These are phyloP conservation scores for Colius striatus DNA, from an alignment of 2,113 vertebrate species.

Conservation along the genomic window DNA sequence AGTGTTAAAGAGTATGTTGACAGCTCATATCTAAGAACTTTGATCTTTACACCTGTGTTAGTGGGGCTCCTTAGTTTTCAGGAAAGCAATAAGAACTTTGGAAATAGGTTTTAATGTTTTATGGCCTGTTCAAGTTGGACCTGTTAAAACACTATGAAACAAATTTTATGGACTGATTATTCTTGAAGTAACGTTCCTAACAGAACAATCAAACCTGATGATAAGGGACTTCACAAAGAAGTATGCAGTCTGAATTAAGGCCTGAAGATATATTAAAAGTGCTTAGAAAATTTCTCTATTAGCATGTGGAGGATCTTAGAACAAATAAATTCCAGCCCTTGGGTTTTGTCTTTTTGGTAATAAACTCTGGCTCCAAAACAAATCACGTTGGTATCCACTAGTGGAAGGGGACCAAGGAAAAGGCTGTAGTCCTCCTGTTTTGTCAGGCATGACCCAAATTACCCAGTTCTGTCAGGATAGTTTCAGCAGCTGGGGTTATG, in stretches of 20 bases:
- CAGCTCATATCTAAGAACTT: background rate
- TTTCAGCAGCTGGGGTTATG: background rate
- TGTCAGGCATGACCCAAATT: background rate
- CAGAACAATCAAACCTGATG: background rate
- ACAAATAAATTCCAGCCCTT: background rate
- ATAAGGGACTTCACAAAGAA: background rate
- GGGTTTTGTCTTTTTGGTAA: background rate
- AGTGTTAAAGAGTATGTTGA: too few species aligned
- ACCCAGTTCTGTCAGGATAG: background rate
- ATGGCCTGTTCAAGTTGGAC: fast-evolving
- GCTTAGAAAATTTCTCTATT: background rate
- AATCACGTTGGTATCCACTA: fast-evolving
- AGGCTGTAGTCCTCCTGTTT: background rate
- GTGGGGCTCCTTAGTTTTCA: background rate
- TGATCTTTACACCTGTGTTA: background rate
- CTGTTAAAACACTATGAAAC: background rate
- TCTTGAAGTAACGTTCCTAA: background rate
- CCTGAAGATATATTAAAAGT: background rate
- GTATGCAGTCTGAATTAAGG: background rate
- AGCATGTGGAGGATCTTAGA: background rate
- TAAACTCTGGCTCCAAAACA: background rate
- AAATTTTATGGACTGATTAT: background rate
- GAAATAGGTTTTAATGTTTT: background rate
- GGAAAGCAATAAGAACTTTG: background rate
- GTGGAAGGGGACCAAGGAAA: background rate